Percentiles rank a stretch among this genome's conserved stretches.
Conservation (phyloP, 2,888 invertebrate species). For the Venustoraphidia nigricollis region DNA sequence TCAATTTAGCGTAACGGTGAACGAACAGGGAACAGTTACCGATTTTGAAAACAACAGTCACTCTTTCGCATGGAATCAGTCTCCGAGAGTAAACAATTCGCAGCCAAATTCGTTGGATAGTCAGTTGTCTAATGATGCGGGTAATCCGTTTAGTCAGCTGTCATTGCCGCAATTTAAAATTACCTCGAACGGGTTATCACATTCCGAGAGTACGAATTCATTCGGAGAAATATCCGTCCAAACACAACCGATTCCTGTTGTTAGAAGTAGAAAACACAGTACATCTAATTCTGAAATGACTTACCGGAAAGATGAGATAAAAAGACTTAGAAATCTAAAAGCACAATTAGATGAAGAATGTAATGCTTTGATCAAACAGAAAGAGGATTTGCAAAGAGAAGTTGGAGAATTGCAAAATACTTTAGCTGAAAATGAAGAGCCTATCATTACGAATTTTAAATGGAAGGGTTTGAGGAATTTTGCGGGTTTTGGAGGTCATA, state of each 20-base stretch:
- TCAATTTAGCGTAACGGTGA: too few species aligned
- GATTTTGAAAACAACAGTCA: too few species aligned
- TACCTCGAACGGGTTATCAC: too few species aligned
- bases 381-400: conserved; percentile 29
- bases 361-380: conserved; percentile 24
- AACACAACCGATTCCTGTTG: conserved; percentile 1
- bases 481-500: not conserved
- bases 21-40: too few species aligned
- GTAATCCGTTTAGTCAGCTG: too few species aligned
- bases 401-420: conserved; percentile 29
- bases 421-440: conserved; percentile 1
- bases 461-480: conserved; percentile 5
- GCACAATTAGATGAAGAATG: conserved; percentile 26
- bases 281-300: conserved; percentile 1
- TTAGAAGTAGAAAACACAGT: conserved; percentile 3
- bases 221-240: not conserved
- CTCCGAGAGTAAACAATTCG: not conserved
- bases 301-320: conserved; percentile 6
- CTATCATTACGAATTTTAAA: not conserved
- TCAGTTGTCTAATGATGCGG: not conserved
- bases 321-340: conserved; percentile 6
- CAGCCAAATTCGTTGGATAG: not conserved
- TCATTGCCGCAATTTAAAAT: too few species aligned
- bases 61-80: too few species aligned
- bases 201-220: too few species aligned